Evolutionary conservation across 2,797 vertebrate species (phyloP).

Genomic region (Urophycis tenuis): DNA sequence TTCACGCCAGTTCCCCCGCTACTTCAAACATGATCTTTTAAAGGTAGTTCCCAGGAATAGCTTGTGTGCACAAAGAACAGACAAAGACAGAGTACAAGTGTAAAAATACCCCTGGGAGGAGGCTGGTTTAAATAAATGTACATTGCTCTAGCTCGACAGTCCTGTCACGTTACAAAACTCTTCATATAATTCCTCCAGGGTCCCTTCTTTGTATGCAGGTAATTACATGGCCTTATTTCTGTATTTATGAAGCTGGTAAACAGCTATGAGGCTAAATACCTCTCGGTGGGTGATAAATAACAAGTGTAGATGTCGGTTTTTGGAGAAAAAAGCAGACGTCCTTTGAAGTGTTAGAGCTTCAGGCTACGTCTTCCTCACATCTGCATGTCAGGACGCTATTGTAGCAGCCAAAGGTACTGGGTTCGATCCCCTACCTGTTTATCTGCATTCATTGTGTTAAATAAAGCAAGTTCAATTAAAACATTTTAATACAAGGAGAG

Average conservation of each 20-base stretch:
- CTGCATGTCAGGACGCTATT: neutral
- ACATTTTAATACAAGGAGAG: neutral
- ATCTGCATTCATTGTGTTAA: no score
- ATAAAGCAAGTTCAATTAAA: neutral
- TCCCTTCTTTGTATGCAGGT: neutral
- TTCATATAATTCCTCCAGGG: neutral
- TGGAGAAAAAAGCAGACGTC: no score
- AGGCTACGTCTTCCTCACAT: neutral
- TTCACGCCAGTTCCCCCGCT: neutral
- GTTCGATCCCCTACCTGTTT: neutral
- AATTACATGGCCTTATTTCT: neutral
- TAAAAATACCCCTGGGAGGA: slow-evolving; percentile 1
- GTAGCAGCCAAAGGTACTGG: neutral
- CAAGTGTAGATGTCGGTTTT: neutral
- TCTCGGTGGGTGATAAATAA: neutral
- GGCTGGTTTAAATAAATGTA: neutral
- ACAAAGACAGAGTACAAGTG: neutral
- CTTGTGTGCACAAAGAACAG: neutral
- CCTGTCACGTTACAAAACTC: neutral
- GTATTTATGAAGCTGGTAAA: neutral
- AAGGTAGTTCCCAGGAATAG: slow-evolving; percentile 9
- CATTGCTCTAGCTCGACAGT: neutral
- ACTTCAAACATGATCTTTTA: neutral
- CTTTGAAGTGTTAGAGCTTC: neutral
- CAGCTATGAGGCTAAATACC: neutral